Percentiles rank a stretch among this genome's conserved stretches.
Evolutionary conservation across 2,113 vertebrate species (phyloP).

Genomic region (Maylandia zebra): DNA sequence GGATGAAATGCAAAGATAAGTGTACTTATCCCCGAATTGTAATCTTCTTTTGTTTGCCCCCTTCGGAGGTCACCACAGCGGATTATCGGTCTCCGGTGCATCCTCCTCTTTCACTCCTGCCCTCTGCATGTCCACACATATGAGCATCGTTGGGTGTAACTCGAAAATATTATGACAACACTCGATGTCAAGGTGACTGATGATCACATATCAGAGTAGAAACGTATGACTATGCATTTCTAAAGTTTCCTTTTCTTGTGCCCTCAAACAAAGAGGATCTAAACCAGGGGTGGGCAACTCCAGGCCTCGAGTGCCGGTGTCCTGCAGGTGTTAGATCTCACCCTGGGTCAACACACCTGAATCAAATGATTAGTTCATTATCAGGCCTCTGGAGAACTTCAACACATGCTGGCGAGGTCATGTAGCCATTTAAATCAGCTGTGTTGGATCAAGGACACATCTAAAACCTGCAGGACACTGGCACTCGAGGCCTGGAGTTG

Average conservation of each 20-base stretch:
- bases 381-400: no score
- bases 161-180: not conserved
- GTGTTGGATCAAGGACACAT: no score
- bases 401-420: rapidly evolving
- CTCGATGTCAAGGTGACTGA: not conserved
- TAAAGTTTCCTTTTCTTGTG: not conserved
- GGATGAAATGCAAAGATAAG: not conserved
- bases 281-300: rapidly evolving
- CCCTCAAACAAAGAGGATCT: not conserved
- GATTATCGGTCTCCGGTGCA: not conserved
- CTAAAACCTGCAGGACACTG: no score
- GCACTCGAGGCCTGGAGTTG: no score
- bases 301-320: no score
- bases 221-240: not conserved
- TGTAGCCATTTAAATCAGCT: no score
- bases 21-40: not conserved
- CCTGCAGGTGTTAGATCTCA: no score
- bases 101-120: not conserved
- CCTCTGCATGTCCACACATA: not conserved
- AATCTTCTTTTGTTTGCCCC: not conserved
- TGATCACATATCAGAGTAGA: not conserved
- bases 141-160: rapidly evolving
- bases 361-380: rapidly evolving
- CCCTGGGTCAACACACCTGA: no score
- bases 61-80: not conserved